phyloP scores from a whole-genome alignment of 1,140 invertebrate species.

The Brachionus calyciflorus region DNA sequence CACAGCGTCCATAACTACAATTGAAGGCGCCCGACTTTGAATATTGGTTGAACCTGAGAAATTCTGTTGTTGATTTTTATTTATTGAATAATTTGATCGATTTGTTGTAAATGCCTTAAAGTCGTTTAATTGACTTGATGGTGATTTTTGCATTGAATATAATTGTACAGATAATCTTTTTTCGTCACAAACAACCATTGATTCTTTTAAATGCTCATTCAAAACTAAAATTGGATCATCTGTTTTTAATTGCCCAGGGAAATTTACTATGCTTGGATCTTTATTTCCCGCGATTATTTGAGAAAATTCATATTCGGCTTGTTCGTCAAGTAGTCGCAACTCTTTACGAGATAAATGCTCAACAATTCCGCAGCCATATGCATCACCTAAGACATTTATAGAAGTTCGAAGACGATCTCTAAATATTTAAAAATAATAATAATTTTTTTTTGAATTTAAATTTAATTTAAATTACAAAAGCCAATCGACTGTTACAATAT shows the following conservation, averaged over 20 bases:
- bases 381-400: conserved; percentile 67
- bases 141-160: neutral
- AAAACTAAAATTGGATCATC: conserved; percentile 10
- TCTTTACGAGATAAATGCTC: conserved; percentile 69
- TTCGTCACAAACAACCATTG: neutral
- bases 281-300: conserved; percentile 3
- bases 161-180: conserved; percentile 28
- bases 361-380: conserved; percentile 65
- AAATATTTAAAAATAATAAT: conserved; percentile 48
- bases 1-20: conserved; percentile 33
- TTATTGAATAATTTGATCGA: neutral
- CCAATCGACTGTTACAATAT: conserved; percentile 48
- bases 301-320: conserved; percentile 24
- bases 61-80: neutral
- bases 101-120: conserved; percentile 16
- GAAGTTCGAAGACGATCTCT: conserved; percentile 66
- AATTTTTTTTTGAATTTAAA: neutral
- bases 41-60: neutral
- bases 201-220: neutral
- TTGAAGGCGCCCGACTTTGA: neutral
- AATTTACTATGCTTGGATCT: neutral
- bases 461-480: conserved; percentile 25
- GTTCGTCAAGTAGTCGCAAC: conserved; percentile 60
- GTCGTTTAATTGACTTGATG: neutral
- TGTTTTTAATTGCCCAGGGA: neutral